Percentiles rank a stretch among this genome's conserved stretches.
Evolutionary conservation across 2,888 invertebrate species (phyloP).

Genomic region (Parapristionchus giblindavisi): DNA sequence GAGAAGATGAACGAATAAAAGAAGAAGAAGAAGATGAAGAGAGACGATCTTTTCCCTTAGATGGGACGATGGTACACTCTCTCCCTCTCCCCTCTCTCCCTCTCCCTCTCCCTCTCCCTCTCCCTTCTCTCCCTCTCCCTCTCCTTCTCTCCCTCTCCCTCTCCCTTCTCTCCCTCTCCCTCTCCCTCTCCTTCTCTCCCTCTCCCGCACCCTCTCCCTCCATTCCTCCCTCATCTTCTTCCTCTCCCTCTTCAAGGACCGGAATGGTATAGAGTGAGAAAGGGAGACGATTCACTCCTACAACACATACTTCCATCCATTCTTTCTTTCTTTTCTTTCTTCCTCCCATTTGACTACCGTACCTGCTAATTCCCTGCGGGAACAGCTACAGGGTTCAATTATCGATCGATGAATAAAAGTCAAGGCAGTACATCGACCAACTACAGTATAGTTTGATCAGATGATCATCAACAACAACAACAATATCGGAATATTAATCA

Average conservation of each 20-base stretch:
- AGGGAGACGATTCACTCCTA: neutral
- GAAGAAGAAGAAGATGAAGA: slow-evolving; percentile 21
- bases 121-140: neutral
- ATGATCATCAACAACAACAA: too few relatives aligned
- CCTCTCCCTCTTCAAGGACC: slow-evolving; percentile 34
- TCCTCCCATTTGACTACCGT: too few relatives aligned
- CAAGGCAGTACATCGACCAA: too few relatives aligned
- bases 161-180: neutral
- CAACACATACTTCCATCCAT: too few relatives aligned
- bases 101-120: neutral
- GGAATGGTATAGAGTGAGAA: slow-evolving; percentile 30
- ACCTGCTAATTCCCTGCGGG: too few relatives aligned
- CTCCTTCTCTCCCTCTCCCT: slow-evolving; percentile 3
- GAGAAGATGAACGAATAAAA: neutral
- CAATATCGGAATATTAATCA: too few relatives aligned
- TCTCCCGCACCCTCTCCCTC: neutral
- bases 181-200: neutral
- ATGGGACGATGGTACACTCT: neutral
- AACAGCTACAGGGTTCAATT: too few relatives aligned
- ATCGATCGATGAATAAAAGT: too few relatives aligned
- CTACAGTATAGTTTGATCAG: too few relatives aligned
- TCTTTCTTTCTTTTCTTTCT: too few relatives aligned
- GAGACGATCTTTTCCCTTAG: neutral
- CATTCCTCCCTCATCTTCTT: neutral
- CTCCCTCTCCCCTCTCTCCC: slow-evolving; percentile 21